Percentiles rank a stretch among this genome's conserved stretches.
phyloP scores from a whole-genome alignment of 2,113 vertebrate species.

The Rhizomys pruinosus region DNA sequence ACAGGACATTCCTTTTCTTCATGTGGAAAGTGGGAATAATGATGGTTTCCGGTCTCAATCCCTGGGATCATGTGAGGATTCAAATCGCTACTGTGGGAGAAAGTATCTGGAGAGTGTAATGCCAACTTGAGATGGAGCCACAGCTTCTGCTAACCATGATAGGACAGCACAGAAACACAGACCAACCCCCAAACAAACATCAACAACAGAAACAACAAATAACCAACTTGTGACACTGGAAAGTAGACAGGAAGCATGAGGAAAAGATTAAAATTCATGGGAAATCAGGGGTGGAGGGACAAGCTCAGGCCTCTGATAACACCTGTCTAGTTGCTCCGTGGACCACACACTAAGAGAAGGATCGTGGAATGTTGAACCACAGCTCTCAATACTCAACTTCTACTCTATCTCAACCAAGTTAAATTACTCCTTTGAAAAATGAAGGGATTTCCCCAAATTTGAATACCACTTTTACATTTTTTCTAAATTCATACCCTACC shows the following conservation, averaged over 20 bases:
- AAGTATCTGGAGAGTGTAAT: slow-evolving; percentile 44
- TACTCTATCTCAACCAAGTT: background rate
- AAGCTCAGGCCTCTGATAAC: too few species aligned
- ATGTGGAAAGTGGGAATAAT: background rate
- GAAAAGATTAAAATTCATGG: background rate
- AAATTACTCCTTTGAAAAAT: slow-evolving; percentile 29
- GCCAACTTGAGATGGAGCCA: background rate
- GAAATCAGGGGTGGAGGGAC: background rate
- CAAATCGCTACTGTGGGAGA: background rate
- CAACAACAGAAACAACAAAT: too few species aligned
- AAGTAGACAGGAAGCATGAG: background rate
- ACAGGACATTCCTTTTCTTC: background rate
- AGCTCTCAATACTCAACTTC: background rate
- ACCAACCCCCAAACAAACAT: background rate
- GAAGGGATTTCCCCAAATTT: background rate
- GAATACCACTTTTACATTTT: background rate
- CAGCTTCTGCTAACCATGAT: background rate
- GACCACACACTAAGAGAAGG: background rate
- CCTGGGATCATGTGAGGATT: background rate
- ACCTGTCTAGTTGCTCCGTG: background rate
- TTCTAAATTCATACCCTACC: background rate
- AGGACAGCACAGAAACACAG: background rate
- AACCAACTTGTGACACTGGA: background rate
- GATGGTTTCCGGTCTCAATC: background rate
- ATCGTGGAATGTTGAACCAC: background rate